These are phyloP conservation scores for Limosa lapponica DNA, from an alignment of 2,797 vertebrate species.

Conservation along the genomic window DNA sequence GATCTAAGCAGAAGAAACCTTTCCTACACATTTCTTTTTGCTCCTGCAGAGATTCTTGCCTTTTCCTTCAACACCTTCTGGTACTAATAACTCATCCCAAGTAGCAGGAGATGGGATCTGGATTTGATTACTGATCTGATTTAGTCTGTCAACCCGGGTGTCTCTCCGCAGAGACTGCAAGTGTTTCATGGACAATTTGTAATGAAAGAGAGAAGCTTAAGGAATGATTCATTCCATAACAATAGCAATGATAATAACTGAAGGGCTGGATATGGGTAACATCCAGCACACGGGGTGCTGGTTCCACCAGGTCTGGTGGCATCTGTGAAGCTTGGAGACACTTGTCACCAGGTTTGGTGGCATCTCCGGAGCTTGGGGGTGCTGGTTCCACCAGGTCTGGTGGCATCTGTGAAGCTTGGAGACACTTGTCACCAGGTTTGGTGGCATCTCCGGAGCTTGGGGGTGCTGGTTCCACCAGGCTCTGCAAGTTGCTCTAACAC, in stretches of 20 bases:
- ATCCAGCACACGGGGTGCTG: not conserved
- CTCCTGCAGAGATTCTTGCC: not conserved
- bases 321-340: no score
- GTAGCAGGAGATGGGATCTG: slow-evolving; percentile 7
- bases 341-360: no score
- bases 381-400: no score
- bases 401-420: no score
- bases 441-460: no score
- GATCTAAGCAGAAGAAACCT: not conserved
- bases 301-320: not conserved
- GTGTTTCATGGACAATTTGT: slow-evolving; percentile 63
- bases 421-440: no score
- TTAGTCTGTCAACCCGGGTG: slow-evolving; percentile 12
- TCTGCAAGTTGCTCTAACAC: not conserved
- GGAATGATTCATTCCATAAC: slow-evolving; percentile 28
- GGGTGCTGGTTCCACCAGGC: not conserved
- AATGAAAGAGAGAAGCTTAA: slow-evolving; percentile 47
- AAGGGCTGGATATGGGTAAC: slow-evolving; percentile 14
- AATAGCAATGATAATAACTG: not conserved
- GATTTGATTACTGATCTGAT: slow-evolving; percentile 59
- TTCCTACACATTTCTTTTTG: not conserved
- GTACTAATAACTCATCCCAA: slow-evolving; percentile 23
- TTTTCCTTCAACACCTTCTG: not conserved
- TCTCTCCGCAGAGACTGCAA: slow-evolving; percentile 37
- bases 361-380: no score